Conservation (phyloP, 2,113 vertebrate genomes). For the Vombatus ursinus region DNA sequence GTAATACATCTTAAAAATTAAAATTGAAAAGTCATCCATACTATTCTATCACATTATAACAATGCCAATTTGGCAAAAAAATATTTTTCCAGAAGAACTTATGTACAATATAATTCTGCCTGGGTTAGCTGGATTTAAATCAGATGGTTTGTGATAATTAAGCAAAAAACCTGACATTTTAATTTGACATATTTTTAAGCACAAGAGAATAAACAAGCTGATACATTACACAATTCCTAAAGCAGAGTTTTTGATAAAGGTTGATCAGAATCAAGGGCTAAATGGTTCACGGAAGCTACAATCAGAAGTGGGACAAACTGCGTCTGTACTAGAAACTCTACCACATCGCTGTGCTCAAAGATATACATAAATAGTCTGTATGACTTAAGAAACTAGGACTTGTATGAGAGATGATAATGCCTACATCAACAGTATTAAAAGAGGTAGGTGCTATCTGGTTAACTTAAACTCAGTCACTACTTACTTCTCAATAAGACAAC, state of each 20-base stretch:
- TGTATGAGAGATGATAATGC: not conserved
- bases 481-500: not conserved
- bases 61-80: slow-evolving; percentile 26
- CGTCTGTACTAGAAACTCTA: slow-evolving; percentile 14
- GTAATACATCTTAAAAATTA: not conserved
- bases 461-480: not conserved
- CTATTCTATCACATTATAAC: not conserved
- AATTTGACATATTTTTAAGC: slow-evolving; percentile 28
- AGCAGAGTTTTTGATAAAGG: slow-evolving; percentile 49
- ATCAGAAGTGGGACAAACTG: slow-evolving; percentile 26
- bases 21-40: not conserved
- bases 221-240: slow-evolving; percentile 50
- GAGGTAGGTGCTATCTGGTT: not conserved
- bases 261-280: slow-evolving; percentile 38
- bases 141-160: not conserved
- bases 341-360: not conserved
- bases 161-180: not conserved
- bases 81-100: slow-evolving; percentile 28
- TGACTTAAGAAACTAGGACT: slow-evolving; percentile 12
- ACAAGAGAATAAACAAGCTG: not conserved
- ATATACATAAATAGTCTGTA: not conserved
- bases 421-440: not conserved
- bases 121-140: slow-evolving; percentile 31
- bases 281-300: slow-evolving; percentile 41
- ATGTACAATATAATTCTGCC: slow-evolving; percentile 9